A percentile compares a stretch with the other conserved stretches of the same genome.
Conservation (phyloP, 2,888 invertebrate genomes). For the Rugalucina vietnamica region DNA sequence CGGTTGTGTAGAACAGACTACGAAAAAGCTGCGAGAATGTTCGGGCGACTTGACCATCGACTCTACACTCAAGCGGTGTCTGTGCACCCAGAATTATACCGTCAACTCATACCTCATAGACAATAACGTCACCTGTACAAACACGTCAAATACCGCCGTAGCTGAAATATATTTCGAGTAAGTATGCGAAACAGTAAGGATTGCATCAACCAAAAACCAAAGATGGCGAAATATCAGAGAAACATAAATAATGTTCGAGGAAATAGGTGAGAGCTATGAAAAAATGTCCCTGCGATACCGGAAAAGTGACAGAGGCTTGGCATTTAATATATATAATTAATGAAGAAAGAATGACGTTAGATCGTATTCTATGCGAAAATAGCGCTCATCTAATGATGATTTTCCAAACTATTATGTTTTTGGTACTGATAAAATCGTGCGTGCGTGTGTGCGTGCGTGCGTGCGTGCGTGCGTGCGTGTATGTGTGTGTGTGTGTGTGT, state of each 20-base stretch:
- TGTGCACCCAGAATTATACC: conserved; percentile 46
- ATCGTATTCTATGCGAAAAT: not conserved
- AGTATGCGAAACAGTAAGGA: too few relatives aligned
- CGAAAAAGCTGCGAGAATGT: conserved; percentile 64
- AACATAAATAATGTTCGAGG: too few relatives aligned
- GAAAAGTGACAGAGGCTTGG: too few relatives aligned
- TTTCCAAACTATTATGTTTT: not conserved
- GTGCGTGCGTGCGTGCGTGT: conserved; percentile 13
- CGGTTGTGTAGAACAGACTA: conserved; percentile 67
- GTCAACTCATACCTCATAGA: conserved; percentile 28
- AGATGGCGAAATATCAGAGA: too few relatives aligned
- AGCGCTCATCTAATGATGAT: not conserved
- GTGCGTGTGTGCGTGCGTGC: conserved; percentile 15
- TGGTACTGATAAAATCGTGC: not conserved
- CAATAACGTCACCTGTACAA: conserved; percentile 65
- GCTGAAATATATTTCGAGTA: conserved; percentile 76
- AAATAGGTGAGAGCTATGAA: too few relatives aligned
- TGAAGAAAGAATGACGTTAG: not conserved
- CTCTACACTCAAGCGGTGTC: conserved; percentile 29
- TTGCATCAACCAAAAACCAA: too few relatives aligned
- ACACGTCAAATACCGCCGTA: conserved; percentile 48
- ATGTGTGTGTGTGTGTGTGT: not conserved
- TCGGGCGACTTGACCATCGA: conserved; percentile 63
- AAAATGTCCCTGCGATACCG: too few relatives aligned
- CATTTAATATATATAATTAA: too few relatives aligned